Evolutionary conservation across 23 tunicate genomes (phyloP).

Genomic region (Halocynthia roretzi): DNA sequence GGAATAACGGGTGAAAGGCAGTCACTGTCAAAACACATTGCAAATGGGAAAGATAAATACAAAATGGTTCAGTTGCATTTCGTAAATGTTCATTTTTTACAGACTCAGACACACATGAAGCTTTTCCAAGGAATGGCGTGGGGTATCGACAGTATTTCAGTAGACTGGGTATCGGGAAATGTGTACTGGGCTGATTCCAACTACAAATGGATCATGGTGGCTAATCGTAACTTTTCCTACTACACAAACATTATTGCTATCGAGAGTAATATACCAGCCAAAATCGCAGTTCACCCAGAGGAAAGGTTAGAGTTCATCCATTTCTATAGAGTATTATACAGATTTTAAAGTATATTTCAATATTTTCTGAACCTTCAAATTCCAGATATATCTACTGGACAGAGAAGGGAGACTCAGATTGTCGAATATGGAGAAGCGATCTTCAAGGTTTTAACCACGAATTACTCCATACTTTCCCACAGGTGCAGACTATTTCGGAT

Average conservation of each 20-base stretch:
- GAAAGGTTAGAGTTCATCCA: conserved; percentile 16
- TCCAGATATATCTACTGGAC: conserved; percentile 42
- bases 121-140: conserved; percentile 41
- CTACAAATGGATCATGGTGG: conserved; percentile 39
- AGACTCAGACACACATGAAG: conserved; percentile 18
- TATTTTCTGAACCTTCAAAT: neutral
- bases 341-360: neutral
- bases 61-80: neutral
- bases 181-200: conserved; percentile 56
- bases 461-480: conserved; percentile 32
- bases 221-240: conserved; percentile 35
- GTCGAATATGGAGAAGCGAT: conserved; percentile 32
- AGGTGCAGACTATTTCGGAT: conserved; percentile 19
- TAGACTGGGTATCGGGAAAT: conserved; percentile 71
- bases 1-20: too few species aligned
- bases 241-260: conserved; percentile 25
- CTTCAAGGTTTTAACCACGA: conserved; percentile 26
- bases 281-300: conserved; percentile 41
- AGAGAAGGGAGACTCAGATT: conserved; percentile 10
- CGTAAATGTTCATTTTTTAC: neutral
- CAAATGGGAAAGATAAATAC: too few species aligned
- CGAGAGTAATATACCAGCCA: conserved; percentile 37
- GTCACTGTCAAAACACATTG: too few species aligned
- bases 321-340: neutral
- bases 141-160: conserved; percentile 65